Evolutionary conservation across 2,113 vertebrate genomes (phyloP).

Genomic region (Rhineura floridana): DNA sequence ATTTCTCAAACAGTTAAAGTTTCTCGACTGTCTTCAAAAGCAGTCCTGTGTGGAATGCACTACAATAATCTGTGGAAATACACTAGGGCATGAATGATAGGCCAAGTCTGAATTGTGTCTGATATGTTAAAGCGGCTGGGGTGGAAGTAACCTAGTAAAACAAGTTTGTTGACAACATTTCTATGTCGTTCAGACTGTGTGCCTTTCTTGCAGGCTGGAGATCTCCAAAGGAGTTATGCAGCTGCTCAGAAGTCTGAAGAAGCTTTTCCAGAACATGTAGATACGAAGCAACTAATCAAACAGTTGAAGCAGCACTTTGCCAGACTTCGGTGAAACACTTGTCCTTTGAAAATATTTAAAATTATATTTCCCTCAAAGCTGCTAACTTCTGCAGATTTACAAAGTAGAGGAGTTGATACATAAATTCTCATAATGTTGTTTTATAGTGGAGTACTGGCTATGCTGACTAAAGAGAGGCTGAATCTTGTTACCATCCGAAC

Average conservation of each 20-base stretch:
- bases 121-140: background rate
- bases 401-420: background rate
- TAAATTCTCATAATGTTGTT: background rate
- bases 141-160: background rate
- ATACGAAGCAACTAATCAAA: conserved; percentile 91
- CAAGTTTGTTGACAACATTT: background rate
- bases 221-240: conserved; percentile 94
- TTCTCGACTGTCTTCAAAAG: background rate
- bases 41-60: background rate
- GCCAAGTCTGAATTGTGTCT: background rate
- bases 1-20: too few species aligned
- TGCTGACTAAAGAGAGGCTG: background rate
- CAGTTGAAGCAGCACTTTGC: conserved; percentile 91
- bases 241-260: conserved; percentile 89
- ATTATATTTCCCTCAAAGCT: background rate
- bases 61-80: background rate
- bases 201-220: conserved; percentile 83
- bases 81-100: background rate
- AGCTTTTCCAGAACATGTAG: conserved; percentile 92
- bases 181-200: background rate
- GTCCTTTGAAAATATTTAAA: conserved; percentile 6
- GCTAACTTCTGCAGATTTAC: conserved; percentile 10
- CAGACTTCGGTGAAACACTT: conserved; percentile 75
- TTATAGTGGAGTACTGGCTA: background rate
- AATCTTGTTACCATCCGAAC: background rate